These are phyloP conservation scores for Strix aluco DNA, from an alignment of 2,113 vertebrate species.

Conservation along the genomic window DNA sequence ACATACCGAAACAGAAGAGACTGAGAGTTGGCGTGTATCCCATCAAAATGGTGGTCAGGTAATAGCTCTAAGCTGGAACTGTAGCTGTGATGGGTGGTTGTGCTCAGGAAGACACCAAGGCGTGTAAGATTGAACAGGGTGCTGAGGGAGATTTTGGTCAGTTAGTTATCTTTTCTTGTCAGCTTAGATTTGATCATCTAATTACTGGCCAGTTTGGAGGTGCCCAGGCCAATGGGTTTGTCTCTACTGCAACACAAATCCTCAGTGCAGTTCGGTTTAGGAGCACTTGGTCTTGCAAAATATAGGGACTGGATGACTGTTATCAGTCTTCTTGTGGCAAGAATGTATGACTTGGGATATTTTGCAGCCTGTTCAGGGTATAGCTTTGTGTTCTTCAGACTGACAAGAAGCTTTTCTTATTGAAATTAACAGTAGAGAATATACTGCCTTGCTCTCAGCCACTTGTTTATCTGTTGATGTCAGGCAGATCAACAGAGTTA, in stretches of 20 bases:
- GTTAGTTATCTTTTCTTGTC: neutral
- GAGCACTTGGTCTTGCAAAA: neutral
- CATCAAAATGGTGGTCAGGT: conserved; percentile 98
- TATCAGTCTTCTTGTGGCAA: neutral
- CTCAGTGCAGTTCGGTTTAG: neutral
- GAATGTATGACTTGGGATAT: neutral
- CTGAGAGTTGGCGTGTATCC: conserved; percentile 92
- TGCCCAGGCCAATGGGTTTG: neutral
- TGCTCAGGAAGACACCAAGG: neutral
- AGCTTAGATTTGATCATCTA: neutral
- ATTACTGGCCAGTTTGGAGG: neutral
- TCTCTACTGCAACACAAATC: neutral
- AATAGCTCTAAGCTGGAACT: conserved; percentile 30
- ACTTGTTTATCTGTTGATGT: neutral
- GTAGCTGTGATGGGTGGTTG: neutral
- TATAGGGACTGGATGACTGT: neutral
- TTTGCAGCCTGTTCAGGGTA: neutral
- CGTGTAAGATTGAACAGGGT: neutral
- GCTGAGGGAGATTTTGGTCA: neutral
- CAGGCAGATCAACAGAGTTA: neutral
- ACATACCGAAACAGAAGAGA: conserved; percentile 86
- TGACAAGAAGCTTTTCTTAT: neutral
- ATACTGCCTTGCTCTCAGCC: neutral
- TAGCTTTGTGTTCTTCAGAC: neutral
- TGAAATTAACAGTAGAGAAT: neutral